phyloP scores from a whole-genome alignment of 1,140 invertebrate genomes.

The Cecropterus lyciades region DNA sequence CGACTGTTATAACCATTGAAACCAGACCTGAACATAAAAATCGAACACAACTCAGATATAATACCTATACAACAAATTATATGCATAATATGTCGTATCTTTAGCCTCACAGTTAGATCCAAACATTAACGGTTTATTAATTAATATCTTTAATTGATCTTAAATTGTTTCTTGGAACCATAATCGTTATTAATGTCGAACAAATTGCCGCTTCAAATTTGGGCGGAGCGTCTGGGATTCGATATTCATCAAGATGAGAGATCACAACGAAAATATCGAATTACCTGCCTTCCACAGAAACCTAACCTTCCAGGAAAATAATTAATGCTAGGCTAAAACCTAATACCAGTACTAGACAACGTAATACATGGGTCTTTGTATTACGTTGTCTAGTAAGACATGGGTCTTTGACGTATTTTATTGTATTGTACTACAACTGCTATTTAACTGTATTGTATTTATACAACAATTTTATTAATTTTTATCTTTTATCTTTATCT shows the following conservation, averaged over 20 bases:
- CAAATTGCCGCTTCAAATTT: constrained; percentile 14
- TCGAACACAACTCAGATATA: not conserved
- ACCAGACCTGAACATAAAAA: too few species aligned
- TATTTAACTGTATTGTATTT: too few species aligned
- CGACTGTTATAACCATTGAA: too few species aligned
- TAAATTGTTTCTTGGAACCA: constrained; percentile 20
- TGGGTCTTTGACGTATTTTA: too few species aligned
- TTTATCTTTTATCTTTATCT: too few species aligned
- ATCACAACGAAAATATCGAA: constrained; percentile 12
- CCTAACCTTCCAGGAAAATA: constrained; percentile 4
- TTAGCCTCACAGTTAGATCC: not conserved
- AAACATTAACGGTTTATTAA: constrained; percentile 7
- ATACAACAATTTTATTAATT: too few species aligned
- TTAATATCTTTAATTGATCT: constrained; percentile 25
- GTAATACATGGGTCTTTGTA: too few species aligned
- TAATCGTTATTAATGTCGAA: constrained; percentile 16
- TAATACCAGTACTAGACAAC: too few species aligned
- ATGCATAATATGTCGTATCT: not conserved
- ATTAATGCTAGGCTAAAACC: too few species aligned
- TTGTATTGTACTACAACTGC: too few species aligned
- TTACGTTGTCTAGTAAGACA: too few species aligned
- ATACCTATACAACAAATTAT: not conserved
- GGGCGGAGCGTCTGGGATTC: constrained; percentile 15
- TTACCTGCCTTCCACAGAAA: too few species aligned
- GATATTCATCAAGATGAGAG: not conserved